phyloP scores from a whole-genome alignment of 2,888 invertebrate species.

The Ommatoiulus sabulosus region DNA sequence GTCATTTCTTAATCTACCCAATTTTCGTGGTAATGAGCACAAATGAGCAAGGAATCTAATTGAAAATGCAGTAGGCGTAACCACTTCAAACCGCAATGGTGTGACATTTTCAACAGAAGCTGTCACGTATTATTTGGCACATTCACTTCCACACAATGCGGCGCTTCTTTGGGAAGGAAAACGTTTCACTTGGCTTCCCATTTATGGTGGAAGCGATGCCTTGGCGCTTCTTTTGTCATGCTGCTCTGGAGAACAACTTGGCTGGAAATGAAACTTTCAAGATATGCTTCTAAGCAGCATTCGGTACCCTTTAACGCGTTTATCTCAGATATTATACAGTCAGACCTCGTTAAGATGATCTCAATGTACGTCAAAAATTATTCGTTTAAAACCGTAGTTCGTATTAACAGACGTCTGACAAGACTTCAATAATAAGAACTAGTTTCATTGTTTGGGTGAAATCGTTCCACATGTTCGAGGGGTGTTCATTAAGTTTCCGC shows the following conservation, averaged over 20 bases:
- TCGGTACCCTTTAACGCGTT: neutral
- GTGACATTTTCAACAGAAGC: constrained; percentile 16
- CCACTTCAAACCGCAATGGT: constrained; percentile 4
- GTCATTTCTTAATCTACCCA: constrained; percentile 38
- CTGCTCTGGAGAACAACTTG: constrained; percentile 5
- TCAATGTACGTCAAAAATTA: too few relatives aligned
- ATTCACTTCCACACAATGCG: neutral
- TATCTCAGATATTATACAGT: neutral
- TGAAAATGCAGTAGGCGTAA: constrained; percentile 47
- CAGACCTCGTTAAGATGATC: too few relatives aligned
- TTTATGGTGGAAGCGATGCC: constrained; percentile 14
- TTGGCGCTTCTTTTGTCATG: constrained; percentile 32
- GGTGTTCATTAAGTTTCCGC: too few relatives aligned
- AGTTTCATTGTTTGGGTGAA: too few relatives aligned
- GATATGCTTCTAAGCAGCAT: neutral
- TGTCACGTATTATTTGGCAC: constrained; percentile 45
- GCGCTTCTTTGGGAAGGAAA: neutral
- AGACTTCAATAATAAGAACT: too few relatives aligned
- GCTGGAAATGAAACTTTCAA: constrained; percentile 10
- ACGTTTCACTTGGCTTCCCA: constrained; percentile 18
- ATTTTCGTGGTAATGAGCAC: constrained; percentile 35
- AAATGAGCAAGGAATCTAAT: constrained; percentile 27
- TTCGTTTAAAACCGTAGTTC: too few relatives aligned
- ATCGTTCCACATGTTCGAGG: too few relatives aligned
- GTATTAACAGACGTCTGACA: too few relatives aligned